A percentile compares a stretch with the other conserved stretches of the same genome.
These are phyloP conservation scores for Papilio aristodemus DNA, from an alignment of 1,140 invertebrate genomes.

Conservation along the genomic window DNA sequence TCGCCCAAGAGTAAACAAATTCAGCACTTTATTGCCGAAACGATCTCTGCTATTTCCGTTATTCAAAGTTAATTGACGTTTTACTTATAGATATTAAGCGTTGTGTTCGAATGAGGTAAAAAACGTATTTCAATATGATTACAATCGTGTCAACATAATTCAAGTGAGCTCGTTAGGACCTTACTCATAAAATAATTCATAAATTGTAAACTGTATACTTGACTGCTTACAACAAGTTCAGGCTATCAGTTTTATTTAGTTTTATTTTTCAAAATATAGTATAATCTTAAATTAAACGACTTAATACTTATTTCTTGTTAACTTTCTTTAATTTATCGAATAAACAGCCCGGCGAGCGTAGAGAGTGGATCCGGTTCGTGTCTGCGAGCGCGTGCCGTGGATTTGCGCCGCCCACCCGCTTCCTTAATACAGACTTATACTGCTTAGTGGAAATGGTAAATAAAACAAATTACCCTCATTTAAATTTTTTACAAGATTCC, in stretches of 20 bases:
- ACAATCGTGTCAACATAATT: background rate
- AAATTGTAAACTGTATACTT: too few species aligned
- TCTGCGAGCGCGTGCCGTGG: background rate
- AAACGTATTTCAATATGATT: background rate
- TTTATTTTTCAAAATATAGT: too few species aligned
- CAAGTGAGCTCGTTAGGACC: too few species aligned
- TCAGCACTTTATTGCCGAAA: constrained; percentile 17
- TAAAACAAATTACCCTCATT: constrained; percentile 28
- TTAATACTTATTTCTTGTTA: constrained; percentile 25
- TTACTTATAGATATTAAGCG: background rate
- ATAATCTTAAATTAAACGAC: too few species aligned
- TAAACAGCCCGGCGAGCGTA: constrained; percentile 3
- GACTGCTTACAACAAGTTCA: too few species aligned
- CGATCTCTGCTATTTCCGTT: background rate
- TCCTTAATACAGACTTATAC: constrained; percentile 32
- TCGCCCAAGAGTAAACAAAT: constrained; percentile 1
- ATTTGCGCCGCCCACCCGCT: constrained; percentile 27
- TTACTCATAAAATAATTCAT: too few species aligned
- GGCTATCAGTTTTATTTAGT: too few species aligned
- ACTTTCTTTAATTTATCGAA: constrained; percentile 25
- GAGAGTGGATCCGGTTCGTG: constrained; percentile 19
- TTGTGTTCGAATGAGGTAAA: background rate
- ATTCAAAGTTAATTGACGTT: background rate
- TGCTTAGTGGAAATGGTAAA: constrained; percentile 28
- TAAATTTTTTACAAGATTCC: too few species aligned